These are phyloP conservation scores for Pseudomugil tenellus DNA, from an alignment of 2,797 vertebrate species.

Conservation along the genomic window DNA sequence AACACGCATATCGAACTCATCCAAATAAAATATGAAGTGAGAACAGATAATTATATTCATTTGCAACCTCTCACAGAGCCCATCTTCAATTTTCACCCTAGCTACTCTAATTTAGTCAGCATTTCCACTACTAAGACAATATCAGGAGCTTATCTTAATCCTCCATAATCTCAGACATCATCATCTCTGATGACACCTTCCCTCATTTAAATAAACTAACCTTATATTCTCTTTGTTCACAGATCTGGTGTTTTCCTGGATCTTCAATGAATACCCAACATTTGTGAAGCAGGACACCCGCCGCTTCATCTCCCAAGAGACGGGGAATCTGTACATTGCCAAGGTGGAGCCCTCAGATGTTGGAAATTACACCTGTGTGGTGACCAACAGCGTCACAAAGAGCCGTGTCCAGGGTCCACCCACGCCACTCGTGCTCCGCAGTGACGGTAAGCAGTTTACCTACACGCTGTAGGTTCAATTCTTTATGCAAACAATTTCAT, in stretches of 20 bases:
- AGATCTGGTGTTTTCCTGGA: constrained; percentile 96
- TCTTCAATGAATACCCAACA: constrained; percentile 95
- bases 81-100: constrained; percentile 69
- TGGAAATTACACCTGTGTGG: constrained; percentile 98
- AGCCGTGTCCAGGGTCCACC: constrained; percentile 90
- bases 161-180: background rate
- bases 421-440: constrained; percentile 93
- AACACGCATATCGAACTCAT: constrained; percentile 22
- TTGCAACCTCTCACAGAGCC: no score
- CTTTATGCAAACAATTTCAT: background rate
- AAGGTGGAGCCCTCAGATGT: constrained; percentile 95
- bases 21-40: constrained; percentile 32
- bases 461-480: background rate
- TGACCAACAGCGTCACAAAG: constrained; percentile 93
- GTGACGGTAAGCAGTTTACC: constrained; percentile 86
- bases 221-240: constrained; percentile 50
- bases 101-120: constrained; percentile 55
- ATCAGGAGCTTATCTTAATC: constrained; percentile 41
- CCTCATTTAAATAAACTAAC: constrained; percentile 5
- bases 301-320: constrained; percentile 96
- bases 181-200: background rate
- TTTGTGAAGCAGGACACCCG: constrained; percentile 95
- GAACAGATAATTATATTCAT: constrained; percentile 47
- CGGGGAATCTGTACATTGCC: constrained; percentile 95
- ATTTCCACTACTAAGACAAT: constrained; percentile 52